Evolutionary conservation across 2,113 vertebrate genomes (phyloP).

Genomic region (Cephalopterus ornatus): DNA sequence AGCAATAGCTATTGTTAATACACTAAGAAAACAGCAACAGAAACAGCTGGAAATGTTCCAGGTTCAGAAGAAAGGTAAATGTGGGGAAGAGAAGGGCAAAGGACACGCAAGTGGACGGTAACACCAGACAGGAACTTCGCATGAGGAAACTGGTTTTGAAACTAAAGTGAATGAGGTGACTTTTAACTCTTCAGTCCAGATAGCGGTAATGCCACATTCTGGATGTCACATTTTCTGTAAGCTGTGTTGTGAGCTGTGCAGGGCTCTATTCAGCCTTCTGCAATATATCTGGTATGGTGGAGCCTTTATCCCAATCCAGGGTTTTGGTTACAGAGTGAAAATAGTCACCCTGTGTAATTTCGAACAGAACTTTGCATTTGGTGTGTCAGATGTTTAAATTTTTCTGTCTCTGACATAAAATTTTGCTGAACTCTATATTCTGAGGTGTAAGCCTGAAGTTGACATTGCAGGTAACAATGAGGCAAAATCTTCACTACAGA

Average conservation of each 20-base stretch:
- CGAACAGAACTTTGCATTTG: not conserved
- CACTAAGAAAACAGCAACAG: slow-evolving; percentile 88
- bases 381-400: not conserved
- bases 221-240: not conserved
- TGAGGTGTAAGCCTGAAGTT: not conserved
- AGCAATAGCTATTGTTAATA: slow-evolving; percentile 91
- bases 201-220: not conserved
- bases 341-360: not conserved
- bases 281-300: not conserved
- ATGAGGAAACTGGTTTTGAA: slow-evolving; percentile 22
- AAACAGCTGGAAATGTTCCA: slow-evolving; percentile 90
- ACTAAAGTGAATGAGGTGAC: not conserved
- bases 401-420: not conserved
- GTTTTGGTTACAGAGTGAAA: not conserved
- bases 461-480: not conserved
- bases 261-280: not conserved
- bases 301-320: not conserved
- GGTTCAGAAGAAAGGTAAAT: slow-evolving; percentile 88
- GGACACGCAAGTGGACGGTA: not conserved
- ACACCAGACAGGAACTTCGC: not conserved
- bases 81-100: slow-evolving; percentile 25
- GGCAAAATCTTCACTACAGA: not conserved
- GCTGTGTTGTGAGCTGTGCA: not conserved
- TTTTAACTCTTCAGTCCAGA: not conserved
- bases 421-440: not conserved